phyloP scores from a whole-genome alignment of 2,797 vertebrate genomes.

The Tamandua tetradactyla region DNA sequence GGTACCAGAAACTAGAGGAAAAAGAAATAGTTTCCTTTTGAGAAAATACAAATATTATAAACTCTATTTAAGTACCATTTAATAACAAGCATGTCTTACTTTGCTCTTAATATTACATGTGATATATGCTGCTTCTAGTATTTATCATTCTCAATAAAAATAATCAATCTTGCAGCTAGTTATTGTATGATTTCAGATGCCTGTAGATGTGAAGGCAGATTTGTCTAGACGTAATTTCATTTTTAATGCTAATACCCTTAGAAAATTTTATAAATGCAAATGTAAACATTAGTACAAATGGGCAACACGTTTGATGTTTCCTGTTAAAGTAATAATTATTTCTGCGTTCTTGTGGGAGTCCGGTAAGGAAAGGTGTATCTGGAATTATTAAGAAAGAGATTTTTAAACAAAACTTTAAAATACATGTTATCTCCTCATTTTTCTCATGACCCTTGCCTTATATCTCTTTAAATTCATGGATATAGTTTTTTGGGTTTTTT shows the following conservation, averaged over 20 bases:
- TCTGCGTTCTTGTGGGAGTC: neutral
- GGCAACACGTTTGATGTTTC: neutral
- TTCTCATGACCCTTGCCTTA: neutral
- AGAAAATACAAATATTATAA: neutral
- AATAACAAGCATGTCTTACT: neutral
- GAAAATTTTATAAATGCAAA: neutral
- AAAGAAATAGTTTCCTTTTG: neutral
- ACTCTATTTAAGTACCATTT: neutral
- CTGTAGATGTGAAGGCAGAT: neutral
- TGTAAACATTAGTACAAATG: neutral
- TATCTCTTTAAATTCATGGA: neutral
- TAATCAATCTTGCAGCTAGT: neutral
- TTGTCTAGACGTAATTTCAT: neutral
- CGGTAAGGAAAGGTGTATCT: neutral
- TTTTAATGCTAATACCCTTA: neutral
- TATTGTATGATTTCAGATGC: neutral
- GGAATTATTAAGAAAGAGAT: neutral
- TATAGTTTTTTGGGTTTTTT: no score
- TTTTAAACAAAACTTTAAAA: constrained; percentile 34
- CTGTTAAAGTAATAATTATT: neutral
- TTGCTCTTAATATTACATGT: neutral
- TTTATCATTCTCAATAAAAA: neutral
- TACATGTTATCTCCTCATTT: neutral
- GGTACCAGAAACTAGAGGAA: neutral
- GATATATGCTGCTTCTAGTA: neutral